Evolutionary conservation across 1,140 invertebrate genomes (phyloP), one percentile per base, ranked within the genome.

Genomic region (Drosophila mauritiana): DNA sequence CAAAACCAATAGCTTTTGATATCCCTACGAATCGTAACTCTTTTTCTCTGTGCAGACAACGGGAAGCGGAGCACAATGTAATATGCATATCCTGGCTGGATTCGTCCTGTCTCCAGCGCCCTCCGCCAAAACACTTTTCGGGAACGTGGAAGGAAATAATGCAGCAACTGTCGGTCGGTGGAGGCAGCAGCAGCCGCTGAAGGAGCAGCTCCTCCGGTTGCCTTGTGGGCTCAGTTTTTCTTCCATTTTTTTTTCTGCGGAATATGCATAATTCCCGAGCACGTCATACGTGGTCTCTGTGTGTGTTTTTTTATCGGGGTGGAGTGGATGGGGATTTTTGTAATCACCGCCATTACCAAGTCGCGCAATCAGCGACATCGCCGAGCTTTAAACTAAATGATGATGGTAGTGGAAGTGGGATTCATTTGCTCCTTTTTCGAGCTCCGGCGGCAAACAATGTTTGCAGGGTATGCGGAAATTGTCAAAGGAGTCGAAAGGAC

Each of bases 181-280:
- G 31, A 31, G 31, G 31, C 31, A 2, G 31, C 31, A 31, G 46
- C 72, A 59, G 63, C 78, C 67, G 37, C 34, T 46, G 67, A 57
- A 43, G 53, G 37, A 49, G 69, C 40, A 12, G 36, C 58, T 63
- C 57, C 62, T 43, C 36, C 48, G 59, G 72, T 43, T 68, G 59
- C 58, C 67, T 58, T 68, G 45, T 45, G 37, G 56, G 40, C 42
- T 54, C 17, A 22, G 17, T 37, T 31, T 70, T 51, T 17, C 12
- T 63, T 25, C 58, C 52, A 31, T 22, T 10, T 31, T 67, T 63
- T 67, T 88, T 85, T 69, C 75, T 86, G 84, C 84, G 70, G 67
- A 88, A 79, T 83, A 89, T 88, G 83, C 83, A 89, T 88, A 88
- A 89, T 88, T 88, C 85, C 79, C 65, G 56, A 79, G 84, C 83